These are phyloP conservation scores for Caenorhabditis sp. DNA, from an alignment of 2,888 invertebrate species.

Conservation along the genomic window DNA sequence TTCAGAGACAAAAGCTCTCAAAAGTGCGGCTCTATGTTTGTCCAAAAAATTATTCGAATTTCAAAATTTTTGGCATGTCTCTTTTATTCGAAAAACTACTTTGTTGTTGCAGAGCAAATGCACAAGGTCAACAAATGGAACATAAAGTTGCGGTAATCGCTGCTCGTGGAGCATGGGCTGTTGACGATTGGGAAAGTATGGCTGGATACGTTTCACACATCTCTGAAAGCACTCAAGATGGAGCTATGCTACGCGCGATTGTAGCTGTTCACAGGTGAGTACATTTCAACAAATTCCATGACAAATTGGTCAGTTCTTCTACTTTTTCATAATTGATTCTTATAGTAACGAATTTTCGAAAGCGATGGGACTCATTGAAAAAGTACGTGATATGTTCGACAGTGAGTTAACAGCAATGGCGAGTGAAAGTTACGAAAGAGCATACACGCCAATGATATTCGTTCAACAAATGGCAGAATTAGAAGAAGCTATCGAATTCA, in stretches of 20 bases:
- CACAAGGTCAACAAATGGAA: slow-evolving; percentile 12
- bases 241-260: slow-evolving; percentile 92
- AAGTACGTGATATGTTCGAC: slow-evolving; percentile 88
- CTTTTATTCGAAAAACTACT: not conserved
- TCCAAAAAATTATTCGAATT: too few relatives aligned
- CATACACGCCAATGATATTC: slow-evolving; percentile 82
- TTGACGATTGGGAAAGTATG: slow-evolving; percentile 92
- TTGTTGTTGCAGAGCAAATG: not conserved
- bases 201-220: slow-evolving; percentile 82
- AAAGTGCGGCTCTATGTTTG: too few relatives aligned
- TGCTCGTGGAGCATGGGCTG: slow-evolving; percentile 90
- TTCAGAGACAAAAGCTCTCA: too few relatives aligned
- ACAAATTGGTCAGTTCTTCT: too few relatives aligned
- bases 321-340: not conserved
- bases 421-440: slow-evolving; percentile 91
- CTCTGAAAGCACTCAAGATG: slow-evolving; percentile 91
- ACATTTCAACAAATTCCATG: too few relatives aligned
- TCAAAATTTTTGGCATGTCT: too few relatives aligned
- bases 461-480: slow-evolving; percentile 95
- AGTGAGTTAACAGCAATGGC: slow-evolving; percentile 95
- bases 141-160: slow-evolving; percentile 85
- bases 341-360: slow-evolving; percentile 55
- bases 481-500: slow-evolving; percentile 96
- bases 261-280: slow-evolving; percentile 82
- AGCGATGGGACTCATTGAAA: slow-evolving; percentile 81